Evolutionary conservation across 2,113 vertebrate genomes (phyloP).

Genomic region (Tyto alba): DNA sequence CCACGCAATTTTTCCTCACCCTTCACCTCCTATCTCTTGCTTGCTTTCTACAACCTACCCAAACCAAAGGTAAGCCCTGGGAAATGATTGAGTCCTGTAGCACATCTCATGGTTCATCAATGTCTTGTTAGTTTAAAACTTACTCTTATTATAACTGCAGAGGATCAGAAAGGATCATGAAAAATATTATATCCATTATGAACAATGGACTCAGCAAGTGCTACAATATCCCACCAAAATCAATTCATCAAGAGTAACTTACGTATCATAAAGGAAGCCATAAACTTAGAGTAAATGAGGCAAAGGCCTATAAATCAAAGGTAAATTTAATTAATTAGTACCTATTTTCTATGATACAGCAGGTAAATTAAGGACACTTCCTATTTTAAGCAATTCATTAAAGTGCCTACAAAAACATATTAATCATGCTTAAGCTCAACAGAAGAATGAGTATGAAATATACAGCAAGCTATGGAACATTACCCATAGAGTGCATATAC

Average conservation of each 20-base stretch:
- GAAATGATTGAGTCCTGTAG: not conserved
- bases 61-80: not conserved
- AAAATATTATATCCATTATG: not conserved
- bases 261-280: not conserved
- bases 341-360: not conserved
- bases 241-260: not conserved
- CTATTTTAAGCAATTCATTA: constrained; percentile 17
- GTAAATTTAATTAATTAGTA: not conserved
- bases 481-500: not conserved
- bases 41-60: not conserved
- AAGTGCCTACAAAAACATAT: not conserved
- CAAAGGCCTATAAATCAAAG: constrained; percentile 7
- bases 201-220: not conserved
- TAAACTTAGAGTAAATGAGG: not conserved
- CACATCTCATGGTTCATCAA: not conserved
- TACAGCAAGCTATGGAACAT: not conserved
- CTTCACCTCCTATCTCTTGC: not conserved
- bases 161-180: not conserved
- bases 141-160: not conserved
- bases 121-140: not conserved
- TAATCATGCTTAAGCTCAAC: constrained; percentile 8
- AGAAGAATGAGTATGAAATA: not conserved
- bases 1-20: not conserved
- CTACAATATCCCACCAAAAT: not conserved
- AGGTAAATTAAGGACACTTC: constrained; percentile 21